These are phyloP conservation scores for Tipula lateralis DNA, from an alignment of 2,888 invertebrate genomes.

Conservation along the genomic window DNA sequence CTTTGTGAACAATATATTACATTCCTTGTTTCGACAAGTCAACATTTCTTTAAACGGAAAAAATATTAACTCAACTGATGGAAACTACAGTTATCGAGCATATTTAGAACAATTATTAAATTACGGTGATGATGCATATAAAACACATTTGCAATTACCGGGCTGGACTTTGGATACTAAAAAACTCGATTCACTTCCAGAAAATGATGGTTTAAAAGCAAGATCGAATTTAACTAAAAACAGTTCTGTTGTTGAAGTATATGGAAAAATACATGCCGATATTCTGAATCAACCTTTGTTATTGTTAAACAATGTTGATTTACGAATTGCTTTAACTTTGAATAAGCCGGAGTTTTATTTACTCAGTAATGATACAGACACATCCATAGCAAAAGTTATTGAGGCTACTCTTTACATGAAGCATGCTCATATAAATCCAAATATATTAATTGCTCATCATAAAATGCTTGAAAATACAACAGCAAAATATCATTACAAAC, in stretches of 20 bases:
- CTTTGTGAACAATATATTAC: conserved; percentile 31
- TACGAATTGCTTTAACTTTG: not conserved
- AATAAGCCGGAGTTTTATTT: conserved; percentile 30
- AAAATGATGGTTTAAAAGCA: conserved; percentile 27
- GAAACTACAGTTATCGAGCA: conserved; percentile 30
- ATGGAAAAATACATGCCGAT: conserved; percentile 30
- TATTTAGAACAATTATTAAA: not conserved
- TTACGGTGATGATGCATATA: not conserved
- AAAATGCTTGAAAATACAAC: not conserved
- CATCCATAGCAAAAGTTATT: not conserved
- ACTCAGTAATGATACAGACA: not conserved
- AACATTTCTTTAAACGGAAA: conserved; percentile 32
- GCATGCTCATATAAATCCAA: conserved; percentile 26
- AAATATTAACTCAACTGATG: conserved; percentile 30
- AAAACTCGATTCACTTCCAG: not conserved
- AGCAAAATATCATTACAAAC: conserved; percentile 29
- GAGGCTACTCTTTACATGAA: conserved; percentile 29
- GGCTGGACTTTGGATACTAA: conserved; percentile 12
- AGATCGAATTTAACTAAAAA: not conserved
- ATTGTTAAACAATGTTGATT: conserved; percentile 30
- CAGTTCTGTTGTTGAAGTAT: conserved; percentile 20
- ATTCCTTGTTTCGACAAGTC: conserved; percentile 32
- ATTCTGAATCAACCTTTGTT: conserved; percentile 30
- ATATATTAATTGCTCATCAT: conserved; percentile 26
- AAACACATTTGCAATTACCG: conserved; percentile 29